phyloP scores from a whole-genome alignment of 2,888 invertebrate species.

The Pristionchus entomophagus region DNA sequence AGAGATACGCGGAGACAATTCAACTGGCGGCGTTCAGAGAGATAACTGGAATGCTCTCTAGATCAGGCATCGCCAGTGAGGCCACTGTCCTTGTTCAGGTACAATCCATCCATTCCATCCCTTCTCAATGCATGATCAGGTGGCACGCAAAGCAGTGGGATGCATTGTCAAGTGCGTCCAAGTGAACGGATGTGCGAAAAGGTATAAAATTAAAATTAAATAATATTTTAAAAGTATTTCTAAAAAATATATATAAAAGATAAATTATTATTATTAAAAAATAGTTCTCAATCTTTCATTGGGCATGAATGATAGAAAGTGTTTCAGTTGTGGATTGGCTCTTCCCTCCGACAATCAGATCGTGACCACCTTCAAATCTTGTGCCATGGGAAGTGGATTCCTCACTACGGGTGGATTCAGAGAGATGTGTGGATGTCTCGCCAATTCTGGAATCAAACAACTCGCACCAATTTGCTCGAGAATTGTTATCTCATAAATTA shows the following conservation, averaged over 20 bases:
- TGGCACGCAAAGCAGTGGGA: conserved; percentile 27
- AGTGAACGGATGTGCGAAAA: neutral
- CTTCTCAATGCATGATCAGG: neutral
- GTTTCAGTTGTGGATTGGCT: conserved; percentile 43
- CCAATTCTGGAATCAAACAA: conserved; percentile 19
- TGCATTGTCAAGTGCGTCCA: conserved; percentile 44
- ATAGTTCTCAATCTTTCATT: neutral
- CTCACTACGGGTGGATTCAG: conserved; percentile 19
- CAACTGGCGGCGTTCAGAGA: conserved; percentile 47
- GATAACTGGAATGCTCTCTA: neutral
- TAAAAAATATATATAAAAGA: neutral
- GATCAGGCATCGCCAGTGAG: conserved; percentile 16
- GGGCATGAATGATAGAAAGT: no score
- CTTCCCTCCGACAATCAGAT: conserved; percentile 43
- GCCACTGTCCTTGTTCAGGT: conserved; percentile 38
- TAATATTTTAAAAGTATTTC: neutral
- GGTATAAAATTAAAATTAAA: neutral
- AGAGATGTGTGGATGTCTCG: conserved; percentile 34
- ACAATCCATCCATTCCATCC: neutral
- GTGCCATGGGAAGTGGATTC: conserved; percentile 44
- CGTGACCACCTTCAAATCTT: conserved; percentile 9
- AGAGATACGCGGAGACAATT: conserved; percentile 39
- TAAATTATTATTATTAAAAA: no score
- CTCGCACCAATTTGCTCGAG: conserved; percentile 21
- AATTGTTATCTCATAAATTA: conserved; percentile 13